Percentiles rank a stretch among this genome's conserved stretches.
Conservation (phyloP, 1,140 invertebrate genomes). For the Bombyx mandarina region DNA sequence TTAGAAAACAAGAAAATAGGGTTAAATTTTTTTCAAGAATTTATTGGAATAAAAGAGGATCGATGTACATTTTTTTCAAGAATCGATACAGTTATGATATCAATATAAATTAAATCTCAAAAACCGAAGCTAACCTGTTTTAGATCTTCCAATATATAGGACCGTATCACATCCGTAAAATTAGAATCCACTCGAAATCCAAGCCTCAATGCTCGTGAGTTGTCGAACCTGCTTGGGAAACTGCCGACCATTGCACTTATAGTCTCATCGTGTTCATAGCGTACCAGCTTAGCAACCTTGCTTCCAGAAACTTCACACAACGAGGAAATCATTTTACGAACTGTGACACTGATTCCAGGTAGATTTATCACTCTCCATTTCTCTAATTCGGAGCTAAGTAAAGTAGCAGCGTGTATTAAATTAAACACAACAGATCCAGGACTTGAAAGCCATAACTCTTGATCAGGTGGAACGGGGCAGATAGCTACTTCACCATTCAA, state of each 20-base stretch:
- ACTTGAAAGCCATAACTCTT: slow-evolving; percentile 40
- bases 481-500: slow-evolving; percentile 29
- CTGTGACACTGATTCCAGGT: slow-evolving; percentile 37
- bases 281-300: slow-evolving; percentile 24
- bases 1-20: no score
- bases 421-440: slow-evolving; percentile 33
- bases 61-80: no score
- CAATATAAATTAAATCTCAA: no score
- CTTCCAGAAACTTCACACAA: slow-evolving; percentile 30
- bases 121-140: slow-evolving; percentile 1
- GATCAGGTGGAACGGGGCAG: slow-evolving; percentile 31
- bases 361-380: slow-evolving; percentile 38
- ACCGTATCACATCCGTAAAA: slow-evolving; percentile 17
- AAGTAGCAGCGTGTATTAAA: slow-evolving; percentile 30
- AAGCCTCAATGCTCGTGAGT: slow-evolving; percentile 28
- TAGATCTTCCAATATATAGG: slow-evolving; percentile 7
- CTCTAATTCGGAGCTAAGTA: slow-evolving; percentile 18
- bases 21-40: no score
- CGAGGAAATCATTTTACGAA: slow-evolving; percentile 32
- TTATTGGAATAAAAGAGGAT: no score
- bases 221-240: slow-evolving; percentile 36
- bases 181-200: slow-evolving; percentile 39
- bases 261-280: slow-evolving; percentile 25
- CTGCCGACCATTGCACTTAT: slow-evolving; percentile 31
- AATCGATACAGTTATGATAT: no score